These are phyloP conservation scores for Xenentodon cancila DNA, from an alignment of 2,797 vertebrate species.

Conservation along the genomic window DNA sequence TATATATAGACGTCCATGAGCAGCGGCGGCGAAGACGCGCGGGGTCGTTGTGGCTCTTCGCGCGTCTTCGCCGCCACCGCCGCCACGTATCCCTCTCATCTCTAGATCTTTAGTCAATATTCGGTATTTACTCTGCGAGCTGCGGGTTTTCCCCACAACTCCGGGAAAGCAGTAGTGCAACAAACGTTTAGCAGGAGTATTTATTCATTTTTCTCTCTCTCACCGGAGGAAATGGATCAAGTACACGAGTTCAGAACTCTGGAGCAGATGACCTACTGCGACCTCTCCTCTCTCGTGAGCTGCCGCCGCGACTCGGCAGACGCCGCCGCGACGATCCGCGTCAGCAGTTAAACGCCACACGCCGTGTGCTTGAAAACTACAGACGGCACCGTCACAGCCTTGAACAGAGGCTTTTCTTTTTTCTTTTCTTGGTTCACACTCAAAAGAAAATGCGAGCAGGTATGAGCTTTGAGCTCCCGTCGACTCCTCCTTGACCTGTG, in stretches of 20 bases:
- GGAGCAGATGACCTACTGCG: conserved; percentile 29
- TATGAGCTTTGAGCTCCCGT: conserved; percentile 70
- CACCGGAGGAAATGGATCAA: conserved; percentile 83
- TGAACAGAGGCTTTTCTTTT: conserved; percentile 20
- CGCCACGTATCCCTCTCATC: conserved; percentile 43
- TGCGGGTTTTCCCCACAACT: conserved; percentile 84
- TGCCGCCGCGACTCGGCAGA: neutral
- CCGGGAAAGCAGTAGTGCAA: conserved; percentile 96
- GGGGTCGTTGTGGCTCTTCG: conserved; percentile 61
- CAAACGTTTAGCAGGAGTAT: conserved; percentile 84
- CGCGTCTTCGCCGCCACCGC: conserved; percentile 45
- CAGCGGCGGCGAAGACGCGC: conserved; percentile 49
- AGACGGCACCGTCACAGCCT: conserved; percentile 58
- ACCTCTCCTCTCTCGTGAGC: conserved; percentile 4
- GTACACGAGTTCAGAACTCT: conserved; percentile 76
- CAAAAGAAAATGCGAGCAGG: conserved; percentile 76
- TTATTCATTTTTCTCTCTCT: conserved; percentile 53
- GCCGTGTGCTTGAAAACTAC: conserved; percentile 27
- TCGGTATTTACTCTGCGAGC: conserved; percentile 74
- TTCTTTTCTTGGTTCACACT: conserved; percentile 61
- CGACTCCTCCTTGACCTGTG: conserved; percentile 70
- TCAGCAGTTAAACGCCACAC: conserved; percentile 25
- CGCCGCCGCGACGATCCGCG: neutral
- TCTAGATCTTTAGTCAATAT: conserved; percentile 52
- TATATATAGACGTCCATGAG: conserved; percentile 53